Evolutionary conservation across 1,140 invertebrate species (phyloP).

Genomic region (Hirudo medicinalis): DNA sequence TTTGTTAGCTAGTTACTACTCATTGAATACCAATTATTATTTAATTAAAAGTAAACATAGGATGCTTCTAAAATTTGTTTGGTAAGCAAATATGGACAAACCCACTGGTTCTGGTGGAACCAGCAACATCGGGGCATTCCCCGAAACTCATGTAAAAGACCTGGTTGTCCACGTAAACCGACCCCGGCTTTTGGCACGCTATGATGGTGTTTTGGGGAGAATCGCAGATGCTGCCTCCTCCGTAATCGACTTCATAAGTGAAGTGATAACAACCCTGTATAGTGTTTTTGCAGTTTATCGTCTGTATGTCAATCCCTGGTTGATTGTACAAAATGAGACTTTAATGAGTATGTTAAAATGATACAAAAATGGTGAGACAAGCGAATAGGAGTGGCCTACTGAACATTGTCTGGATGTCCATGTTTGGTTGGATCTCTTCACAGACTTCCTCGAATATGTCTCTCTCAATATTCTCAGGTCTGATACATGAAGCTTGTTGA

Average conservation of each 20-base stretch:
- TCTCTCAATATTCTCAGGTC: neutral
- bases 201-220: constrained; percentile 67
- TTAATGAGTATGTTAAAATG: neutral
- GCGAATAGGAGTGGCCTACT: neutral
- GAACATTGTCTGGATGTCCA: neutral
- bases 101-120: neutral
- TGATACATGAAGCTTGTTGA: neutral
- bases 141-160: constrained; percentile 90
- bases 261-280: constrained; percentile 40
- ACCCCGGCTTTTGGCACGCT: constrained; percentile 87
- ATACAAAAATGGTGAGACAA: neutral
- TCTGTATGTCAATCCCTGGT: constrained; percentile 27
- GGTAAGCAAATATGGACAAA: neutral
- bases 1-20: no score
- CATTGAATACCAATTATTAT: no score
- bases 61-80: neutral
- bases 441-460: neutral
- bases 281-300: constrained; percentile 38
- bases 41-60: neutral
- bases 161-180: constrained; percentile 86
- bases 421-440: neutral
- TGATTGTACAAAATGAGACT: neutral
- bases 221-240: constrained; percentile 38
- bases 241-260: constrained; percentile 34
- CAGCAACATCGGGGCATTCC: constrained; percentile 60